Evolutionary conservation across 2,888 invertebrate genomes (phyloP), one percentile per base, ranked within the genome.

Genomic region (Mythimna lalbum): DNA sequence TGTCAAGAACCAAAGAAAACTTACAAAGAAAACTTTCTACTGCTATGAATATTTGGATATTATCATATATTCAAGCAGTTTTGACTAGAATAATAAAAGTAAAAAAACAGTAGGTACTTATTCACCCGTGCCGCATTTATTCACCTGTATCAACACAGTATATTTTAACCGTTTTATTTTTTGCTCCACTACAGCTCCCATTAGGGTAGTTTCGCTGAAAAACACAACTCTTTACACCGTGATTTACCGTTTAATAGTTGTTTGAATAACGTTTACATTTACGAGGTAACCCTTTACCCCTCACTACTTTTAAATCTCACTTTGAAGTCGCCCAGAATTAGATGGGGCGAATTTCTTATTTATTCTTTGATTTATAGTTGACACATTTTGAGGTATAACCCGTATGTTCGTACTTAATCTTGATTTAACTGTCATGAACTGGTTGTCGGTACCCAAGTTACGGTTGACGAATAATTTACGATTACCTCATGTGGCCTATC

Each of bases 351-450:
- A 94, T 94, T 94, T 94, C 93, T 93, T 92, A 88, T 86, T 87
- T 91, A 92, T 91, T 88, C 87, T 87, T 90, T 94, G 94, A 95
- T 95, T 94, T 95, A 94, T 92, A 57, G 88, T 75, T 81, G 93
- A 93, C 93, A 90, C 81, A 87, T 92, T 93, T 92, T 94, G 93
- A 94, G 90, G 91, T 90, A 94, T 90, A 89, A 91, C 90, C 90
- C 91, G 91, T 93, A 90, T 93, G 92, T 79, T 88, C 67, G 89
- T 87, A 92, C 91, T 95, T 92, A 92, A 94, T 95, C 95, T 94
- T 95, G 94, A 95, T 94, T 95, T 93, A 94, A 89, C 89, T 84
- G 92, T 90, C 93, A 85, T 90, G 89, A 89, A 90, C 89, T 88
- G 89, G 88, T 90, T 91, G 93, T 90, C 91, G 83, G 85, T 88